Conservation (phyloP, 2,797 vertebrate genomes). For the Sarcoramphus papa region DNA sequence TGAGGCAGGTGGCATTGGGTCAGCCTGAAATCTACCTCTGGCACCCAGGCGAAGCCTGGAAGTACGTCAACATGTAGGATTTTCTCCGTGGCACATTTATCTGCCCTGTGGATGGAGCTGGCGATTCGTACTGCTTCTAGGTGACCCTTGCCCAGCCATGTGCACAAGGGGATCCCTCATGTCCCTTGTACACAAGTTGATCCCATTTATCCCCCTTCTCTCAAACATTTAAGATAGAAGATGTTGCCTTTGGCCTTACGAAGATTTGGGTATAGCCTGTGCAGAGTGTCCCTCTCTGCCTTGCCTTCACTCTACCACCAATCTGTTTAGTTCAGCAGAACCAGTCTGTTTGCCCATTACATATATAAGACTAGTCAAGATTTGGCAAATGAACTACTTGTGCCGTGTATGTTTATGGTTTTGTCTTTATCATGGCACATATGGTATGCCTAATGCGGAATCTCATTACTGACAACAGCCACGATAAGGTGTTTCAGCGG, state of each 20-base stretch:
- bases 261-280: not conserved
- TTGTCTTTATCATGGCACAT: not conserved
- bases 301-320: not conserved
- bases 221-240: not conserved
- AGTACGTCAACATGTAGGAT: rapidly evolving
- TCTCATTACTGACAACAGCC: not conserved
- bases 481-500: not conserved
- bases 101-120: not conserved
- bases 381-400: not conserved
- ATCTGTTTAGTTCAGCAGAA: not conserved
- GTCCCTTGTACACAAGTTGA: rapidly evolving
- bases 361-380: not conserved
- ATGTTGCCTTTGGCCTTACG: not conserved
- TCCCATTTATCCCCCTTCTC: not conserved
- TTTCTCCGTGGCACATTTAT: not conserved
- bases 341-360: not conserved
- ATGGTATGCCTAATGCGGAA: rapidly evolving
- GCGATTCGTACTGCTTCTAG: rapidly evolving
- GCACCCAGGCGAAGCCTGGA: not conserved
- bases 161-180: not conserved
- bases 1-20: not conserved
- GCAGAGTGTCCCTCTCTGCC: not conserved
- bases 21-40: not conserved
- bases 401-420: not conserved
- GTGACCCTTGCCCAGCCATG: not conserved